Evolutionary conservation across 2,888 invertebrate species (phyloP).

Genomic region (Scaptomyza flava): DNA sequence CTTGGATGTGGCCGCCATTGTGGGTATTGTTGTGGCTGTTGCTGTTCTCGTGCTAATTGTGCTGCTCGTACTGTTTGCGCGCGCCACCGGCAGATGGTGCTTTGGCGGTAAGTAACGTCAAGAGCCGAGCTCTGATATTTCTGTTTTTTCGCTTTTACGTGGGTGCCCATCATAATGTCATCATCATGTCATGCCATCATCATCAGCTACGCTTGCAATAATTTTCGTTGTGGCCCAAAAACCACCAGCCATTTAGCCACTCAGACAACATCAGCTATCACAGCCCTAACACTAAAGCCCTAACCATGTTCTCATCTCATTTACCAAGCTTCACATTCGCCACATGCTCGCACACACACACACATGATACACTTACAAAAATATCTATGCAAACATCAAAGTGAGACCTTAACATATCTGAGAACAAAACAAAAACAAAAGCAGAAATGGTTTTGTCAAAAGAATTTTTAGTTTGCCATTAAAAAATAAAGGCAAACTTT

Average conservation of each 20-base stretch:
- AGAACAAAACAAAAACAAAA: neutral
- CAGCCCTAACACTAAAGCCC: slow-evolving; percentile 14
- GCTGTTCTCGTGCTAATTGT: slow-evolving; percentile 89
- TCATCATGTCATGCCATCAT: slow-evolving; percentile 52
- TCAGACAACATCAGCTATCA: slow-evolving; percentile 22
- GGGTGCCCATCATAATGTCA: slow-evolving; percentile 57
- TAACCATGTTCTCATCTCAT: slow-evolving; percentile 32
- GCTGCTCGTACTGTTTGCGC: slow-evolving; percentile 89
- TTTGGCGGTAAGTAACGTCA: slow-evolving; percentile 90
- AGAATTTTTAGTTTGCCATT: no score
- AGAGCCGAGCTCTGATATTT: neutral
- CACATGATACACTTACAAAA: slow-evolving; percentile 24
- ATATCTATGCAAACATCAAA: neutral
- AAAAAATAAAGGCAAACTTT: no score
- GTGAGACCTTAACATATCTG: neutral
- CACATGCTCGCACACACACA: slow-evolving; percentile 46
- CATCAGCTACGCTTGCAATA: slow-evolving; percentile 77
- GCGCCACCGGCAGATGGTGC: slow-evolving; percentile 93
- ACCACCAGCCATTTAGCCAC: slow-evolving; percentile 12
- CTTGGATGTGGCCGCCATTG: slow-evolving; percentile 90
- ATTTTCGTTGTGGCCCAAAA: slow-evolving; percentile 61
- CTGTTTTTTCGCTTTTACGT: slow-evolving; percentile 48
- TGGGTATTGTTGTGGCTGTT: slow-evolving; percentile 90
- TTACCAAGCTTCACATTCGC: slow-evolving; percentile 30
- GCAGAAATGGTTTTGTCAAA: neutral